Percentiles rank a stretch among this genome's conserved stretches.
Conservation (phyloP, 2,113 vertebrate genomes). For the Marcusenius ussheri region DNA sequence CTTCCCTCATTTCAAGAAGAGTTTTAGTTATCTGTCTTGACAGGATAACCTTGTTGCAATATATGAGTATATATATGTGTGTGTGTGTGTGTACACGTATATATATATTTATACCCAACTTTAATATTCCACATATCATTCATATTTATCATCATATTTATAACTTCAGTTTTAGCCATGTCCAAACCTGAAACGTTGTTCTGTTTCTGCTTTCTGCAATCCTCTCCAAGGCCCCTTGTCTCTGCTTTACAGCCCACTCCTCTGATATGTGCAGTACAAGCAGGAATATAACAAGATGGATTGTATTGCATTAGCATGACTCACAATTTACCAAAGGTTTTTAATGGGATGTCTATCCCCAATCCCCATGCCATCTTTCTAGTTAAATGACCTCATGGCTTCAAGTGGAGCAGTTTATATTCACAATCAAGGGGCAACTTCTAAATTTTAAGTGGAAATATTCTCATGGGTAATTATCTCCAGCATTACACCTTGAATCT, state of each 20-base stretch:
- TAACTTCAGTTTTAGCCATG: neutral
- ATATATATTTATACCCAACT: neutral
- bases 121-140: neutral
- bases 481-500: neutral
- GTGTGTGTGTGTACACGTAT: neutral
- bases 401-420: neutral
- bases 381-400: neutral
- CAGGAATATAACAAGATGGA: neutral
- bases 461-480: neutral
- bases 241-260: neutral
- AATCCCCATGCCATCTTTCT: neutral
- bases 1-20: neutral
- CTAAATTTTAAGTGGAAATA: neutral
- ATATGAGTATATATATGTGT: neutral
- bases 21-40: neutral
- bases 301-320: neutral
- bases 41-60: neutral
- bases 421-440: neutral
- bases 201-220: neutral
- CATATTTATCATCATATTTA: neutral
- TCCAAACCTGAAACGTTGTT: neutral
- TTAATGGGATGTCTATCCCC: neutral
- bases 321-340: neutral
- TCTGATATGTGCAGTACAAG: neutral
- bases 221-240: neutral